Evolutionary conservation across 2,113 vertebrate genomes (phyloP).

Genomic region (Melanerpes aurifrons): DNA sequence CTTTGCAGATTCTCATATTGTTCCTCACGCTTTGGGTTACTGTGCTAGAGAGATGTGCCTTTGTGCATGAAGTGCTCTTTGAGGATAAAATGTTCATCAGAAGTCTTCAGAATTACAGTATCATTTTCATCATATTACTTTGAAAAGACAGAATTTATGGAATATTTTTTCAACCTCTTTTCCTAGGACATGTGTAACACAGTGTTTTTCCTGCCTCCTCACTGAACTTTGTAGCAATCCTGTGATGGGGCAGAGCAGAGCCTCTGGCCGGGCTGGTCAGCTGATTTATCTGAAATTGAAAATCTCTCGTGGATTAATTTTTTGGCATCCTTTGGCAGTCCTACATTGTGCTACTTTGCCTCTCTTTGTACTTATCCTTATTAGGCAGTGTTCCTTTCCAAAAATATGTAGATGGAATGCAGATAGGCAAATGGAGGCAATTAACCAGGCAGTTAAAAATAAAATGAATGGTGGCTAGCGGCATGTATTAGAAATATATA

Average conservation of each 20-base stretch:
- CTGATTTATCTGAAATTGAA: conserved; percentile 9
- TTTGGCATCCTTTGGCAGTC: neutral
- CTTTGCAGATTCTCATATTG: neutral
- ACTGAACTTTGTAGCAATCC: neutral
- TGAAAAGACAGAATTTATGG: neutral
- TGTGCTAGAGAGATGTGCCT: neutral
- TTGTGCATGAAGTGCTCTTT: conserved; percentile 47
- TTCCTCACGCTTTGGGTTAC: conserved; percentile 32
- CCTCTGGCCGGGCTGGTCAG: neutral
- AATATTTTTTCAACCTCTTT: neutral
- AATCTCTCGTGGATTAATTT: neutral
- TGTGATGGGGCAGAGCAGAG: neutral
- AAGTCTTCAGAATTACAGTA: conserved; percentile 19
- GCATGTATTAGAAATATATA: neutral
- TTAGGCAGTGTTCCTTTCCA: neutral
- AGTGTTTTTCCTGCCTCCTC: neutral
- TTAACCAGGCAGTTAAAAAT: neutral
- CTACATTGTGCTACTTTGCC: neutral
- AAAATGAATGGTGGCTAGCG: neutral
- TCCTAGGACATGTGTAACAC: neutral
- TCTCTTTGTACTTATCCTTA: neutral
- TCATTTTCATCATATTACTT: conserved; percentile 2
- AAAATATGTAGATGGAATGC: neutral
- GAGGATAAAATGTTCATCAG: conserved; percentile 50
- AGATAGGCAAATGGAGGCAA: neutral